Conservation (phyloP, 2,888 invertebrate genomes). For the Calephelis perditalis region DNA sequence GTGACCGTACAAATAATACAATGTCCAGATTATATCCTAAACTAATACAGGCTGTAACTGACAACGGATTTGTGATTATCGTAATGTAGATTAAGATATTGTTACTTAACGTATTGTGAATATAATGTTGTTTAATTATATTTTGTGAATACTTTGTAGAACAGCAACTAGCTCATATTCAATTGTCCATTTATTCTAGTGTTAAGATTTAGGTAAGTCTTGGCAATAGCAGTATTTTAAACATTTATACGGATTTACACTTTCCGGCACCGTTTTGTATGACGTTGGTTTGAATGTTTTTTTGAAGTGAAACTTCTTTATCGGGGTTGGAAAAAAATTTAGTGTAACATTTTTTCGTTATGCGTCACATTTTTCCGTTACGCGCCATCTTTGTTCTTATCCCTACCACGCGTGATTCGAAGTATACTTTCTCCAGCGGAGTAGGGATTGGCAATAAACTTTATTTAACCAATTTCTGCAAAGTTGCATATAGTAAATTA, state of each 20-base stretch:
- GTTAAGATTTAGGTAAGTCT: conserved; percentile 24
- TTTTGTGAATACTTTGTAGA: conserved; percentile 57
- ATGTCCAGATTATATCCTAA: conserved; percentile 28
- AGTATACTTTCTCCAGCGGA: too few relatives aligned
- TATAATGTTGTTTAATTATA: conserved; percentile 65
- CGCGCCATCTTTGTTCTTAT: too few relatives aligned
- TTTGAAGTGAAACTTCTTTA: too few relatives aligned
- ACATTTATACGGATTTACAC: background rate
- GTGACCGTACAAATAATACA: conserved; percentile 4
- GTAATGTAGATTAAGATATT: conserved; percentile 53
- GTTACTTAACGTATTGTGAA: conserved; percentile 68
- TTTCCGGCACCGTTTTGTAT: too few relatives aligned
- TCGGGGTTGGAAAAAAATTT: too few relatives aligned
- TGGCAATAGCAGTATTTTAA: conserved; percentile 10
- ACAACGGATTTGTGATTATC: conserved; percentile 75
- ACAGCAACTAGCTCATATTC: conserved; percentile 39
- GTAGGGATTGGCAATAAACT: too few relatives aligned
- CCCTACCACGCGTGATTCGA: too few relatives aligned
- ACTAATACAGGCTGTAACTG: conserved; percentile 66
- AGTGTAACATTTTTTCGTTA: too few relatives aligned
- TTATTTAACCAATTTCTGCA: too few relatives aligned
- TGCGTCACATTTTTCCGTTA: too few relatives aligned
- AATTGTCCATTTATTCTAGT: conserved; percentile 42
- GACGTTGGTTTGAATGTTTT: too few relatives aligned
- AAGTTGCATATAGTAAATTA: too few relatives aligned